Evolutionary conservation across 1,140 invertebrate species (phyloP).

Genomic region (Ceratoteleas bidentatus): DNA sequence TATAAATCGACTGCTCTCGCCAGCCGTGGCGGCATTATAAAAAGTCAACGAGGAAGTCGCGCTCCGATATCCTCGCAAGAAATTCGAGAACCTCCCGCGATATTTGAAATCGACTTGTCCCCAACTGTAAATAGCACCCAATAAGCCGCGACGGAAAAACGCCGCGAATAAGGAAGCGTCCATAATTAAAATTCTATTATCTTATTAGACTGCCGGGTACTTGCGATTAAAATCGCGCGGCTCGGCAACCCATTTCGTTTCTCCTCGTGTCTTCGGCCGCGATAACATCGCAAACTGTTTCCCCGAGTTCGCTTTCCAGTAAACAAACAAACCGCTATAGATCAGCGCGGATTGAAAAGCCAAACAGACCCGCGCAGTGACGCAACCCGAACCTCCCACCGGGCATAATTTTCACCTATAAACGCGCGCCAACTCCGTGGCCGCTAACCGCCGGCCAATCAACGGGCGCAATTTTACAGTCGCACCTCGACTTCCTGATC

Average conservation of each 20-base stretch:
- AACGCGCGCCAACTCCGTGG: slow-evolving; percentile 9
- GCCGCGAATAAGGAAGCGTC: not conserved
- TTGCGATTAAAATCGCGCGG: too few relatives aligned
- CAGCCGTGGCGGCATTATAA: not conserved
- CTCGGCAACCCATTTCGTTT: too few relatives aligned
- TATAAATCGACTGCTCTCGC: not conserved
- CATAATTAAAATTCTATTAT: not conserved
- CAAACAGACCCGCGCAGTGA: not conserved
- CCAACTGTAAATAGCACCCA: not conserved
- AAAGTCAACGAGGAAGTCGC: not conserved
- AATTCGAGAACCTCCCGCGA: not conserved
- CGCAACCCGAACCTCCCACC: not conserved
- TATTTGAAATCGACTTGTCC: not conserved
- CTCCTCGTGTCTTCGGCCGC: too few relatives aligned
- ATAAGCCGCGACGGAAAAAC: not conserved
- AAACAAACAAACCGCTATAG: too few relatives aligned
- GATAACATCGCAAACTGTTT: too few relatives aligned
- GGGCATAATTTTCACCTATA: slow-evolving; percentile 12
- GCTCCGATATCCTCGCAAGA: not conserved
- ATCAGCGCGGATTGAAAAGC: not conserved
- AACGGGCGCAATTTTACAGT: slow-evolving; percentile 23
- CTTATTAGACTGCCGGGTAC: not conserved
- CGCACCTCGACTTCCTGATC: slow-evolving; percentile 37
- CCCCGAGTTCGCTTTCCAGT: too few relatives aligned
- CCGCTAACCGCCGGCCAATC: too few relatives aligned